These are phyloP conservation scores for Oligia latruncula DNA, from an alignment of 2,888 invertebrate genomes.

Conservation along the genomic window DNA sequence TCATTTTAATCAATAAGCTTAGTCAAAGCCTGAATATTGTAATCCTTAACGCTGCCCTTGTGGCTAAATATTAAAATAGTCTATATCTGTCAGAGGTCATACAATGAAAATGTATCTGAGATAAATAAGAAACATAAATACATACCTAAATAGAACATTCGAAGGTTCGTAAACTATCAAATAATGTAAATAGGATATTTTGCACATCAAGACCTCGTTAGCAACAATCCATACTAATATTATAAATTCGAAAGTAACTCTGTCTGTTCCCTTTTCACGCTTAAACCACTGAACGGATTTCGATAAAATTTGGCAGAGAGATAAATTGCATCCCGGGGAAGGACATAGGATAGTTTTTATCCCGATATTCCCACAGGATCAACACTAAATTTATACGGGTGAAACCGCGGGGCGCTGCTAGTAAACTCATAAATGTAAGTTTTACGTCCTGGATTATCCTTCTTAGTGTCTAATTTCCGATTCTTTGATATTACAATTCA, in stretches of 20 bases:
- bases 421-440: conserved; percentile 14
- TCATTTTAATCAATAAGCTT: neutral
- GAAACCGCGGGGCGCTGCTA: too few species aligned
- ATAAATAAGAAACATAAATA: conserved; percentile 22
- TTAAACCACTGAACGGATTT: too few species aligned
- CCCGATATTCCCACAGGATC: too few species aligned
- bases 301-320: too few species aligned
- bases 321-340: too few species aligned
- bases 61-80: neutral
- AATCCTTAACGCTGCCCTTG: neutral
- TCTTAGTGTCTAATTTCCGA: neutral
- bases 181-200: conserved; percentile 34
- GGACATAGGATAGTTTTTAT: too few species aligned
- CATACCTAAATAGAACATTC: conserved; percentile 24
- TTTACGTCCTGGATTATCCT: conserved; percentile 29
- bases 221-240: too few species aligned
- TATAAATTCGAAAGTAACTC: too few species aligned
- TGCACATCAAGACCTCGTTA: too few species aligned
- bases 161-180: conserved; percentile 48
- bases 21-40: neutral
- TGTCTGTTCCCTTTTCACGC: too few species aligned
- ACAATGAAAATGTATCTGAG: neutral
- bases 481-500: neutral
- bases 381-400: too few species aligned
- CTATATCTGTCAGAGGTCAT: neutral